Base-by-base conservation (phyloP, 2,797 vertebrate species). In the Geotrypetes seraphini region DNA sequence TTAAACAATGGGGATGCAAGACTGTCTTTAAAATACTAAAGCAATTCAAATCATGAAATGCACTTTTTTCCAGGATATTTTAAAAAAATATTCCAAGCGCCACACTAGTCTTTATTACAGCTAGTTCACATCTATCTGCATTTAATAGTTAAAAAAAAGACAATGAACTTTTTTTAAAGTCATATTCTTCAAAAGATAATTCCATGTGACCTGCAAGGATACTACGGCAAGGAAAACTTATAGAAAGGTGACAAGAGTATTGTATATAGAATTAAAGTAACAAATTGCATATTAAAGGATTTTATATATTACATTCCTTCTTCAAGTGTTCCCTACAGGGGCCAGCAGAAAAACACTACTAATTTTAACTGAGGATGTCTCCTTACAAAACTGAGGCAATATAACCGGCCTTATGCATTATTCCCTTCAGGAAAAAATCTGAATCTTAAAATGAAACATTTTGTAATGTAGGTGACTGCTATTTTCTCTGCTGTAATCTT, bases 401-500 rank as follows among this genome's bases (percentile, higher is more conserved):
- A 17, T 13, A 28, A 19, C 31, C 25, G 25, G 40, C 28, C 29
- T 31, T 16, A 16, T 7, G 21, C n/a, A n/a, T n/a, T 31, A 22
- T 47, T 20, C 28, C 31, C 10, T 23, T 32, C 48, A 42, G 39
- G 3, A 25, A 11, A 38, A 38, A 23, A 36, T 28, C 17, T 18
- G 20, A 36, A 31, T 10, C 21, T 14, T 25, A 43, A 22, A 3
- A 9, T 45, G 16, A 28, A 4, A 18, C 34, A 23, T n/a, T 12
- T 2, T 5, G 31, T 28, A 19, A 33, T 33, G 26, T 7, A 13
- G 5, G 35, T 31, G 47, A 37, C 14, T 31, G 29, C 60, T 75
- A 83, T 28, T 43, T 85, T 40, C 75, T 84, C 63, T 92, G 86
- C 31, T 90, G 90, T 76, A 95, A 64, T 53, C 91, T 77, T 64